phyloP scores from a whole-genome alignment of 2,113 vertebrate species.

The Oostethus manadensis region DNA sequence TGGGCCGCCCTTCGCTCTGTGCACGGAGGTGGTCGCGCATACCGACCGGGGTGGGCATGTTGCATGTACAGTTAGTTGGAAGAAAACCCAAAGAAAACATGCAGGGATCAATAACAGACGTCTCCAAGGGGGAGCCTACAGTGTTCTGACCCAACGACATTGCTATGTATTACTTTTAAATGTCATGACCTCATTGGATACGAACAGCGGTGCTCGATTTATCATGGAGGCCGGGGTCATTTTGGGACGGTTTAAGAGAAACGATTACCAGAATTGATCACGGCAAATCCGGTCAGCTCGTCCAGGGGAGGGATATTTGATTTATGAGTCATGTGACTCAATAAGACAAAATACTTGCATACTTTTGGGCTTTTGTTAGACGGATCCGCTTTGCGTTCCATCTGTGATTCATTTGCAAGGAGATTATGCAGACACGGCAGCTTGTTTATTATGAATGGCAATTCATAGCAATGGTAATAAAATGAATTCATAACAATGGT shows the following conservation, averaged over 20 bases:
- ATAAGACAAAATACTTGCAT: constrained; percentile 13
- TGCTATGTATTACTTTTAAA: constrained; percentile 33
- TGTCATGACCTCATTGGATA: constrained; percentile 25
- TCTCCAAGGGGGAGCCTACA: neutral
- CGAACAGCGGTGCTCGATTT: neutral
- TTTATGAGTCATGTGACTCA: constrained; percentile 3
- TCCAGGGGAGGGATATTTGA: neutral
- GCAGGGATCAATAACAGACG: constrained; percentile 3
- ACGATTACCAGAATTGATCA: neutral
- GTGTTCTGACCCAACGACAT: constrained; percentile 23
- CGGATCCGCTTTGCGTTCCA: constrained; percentile 14
- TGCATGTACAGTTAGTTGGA: neutral
- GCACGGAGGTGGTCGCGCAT: neutral
- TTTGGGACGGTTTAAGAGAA: neutral
- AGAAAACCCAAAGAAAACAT: neutral
- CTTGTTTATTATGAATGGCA: no score
- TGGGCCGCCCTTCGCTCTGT: neutral
- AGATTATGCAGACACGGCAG: constrained; percentile 5
- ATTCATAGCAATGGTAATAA: no score
- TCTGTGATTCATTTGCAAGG: constrained; percentile 33
- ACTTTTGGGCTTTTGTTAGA: constrained; percentile 21
- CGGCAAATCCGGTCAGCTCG: neutral
- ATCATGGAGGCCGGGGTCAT: neutral
- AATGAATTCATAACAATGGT: no score
- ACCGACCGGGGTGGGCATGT: neutral